A percentile compares a stretch with the other conserved stretches of the same genome.
Conservation (phyloP, 2,888 invertebrate species). For the Resseliella maxima region DNA sequence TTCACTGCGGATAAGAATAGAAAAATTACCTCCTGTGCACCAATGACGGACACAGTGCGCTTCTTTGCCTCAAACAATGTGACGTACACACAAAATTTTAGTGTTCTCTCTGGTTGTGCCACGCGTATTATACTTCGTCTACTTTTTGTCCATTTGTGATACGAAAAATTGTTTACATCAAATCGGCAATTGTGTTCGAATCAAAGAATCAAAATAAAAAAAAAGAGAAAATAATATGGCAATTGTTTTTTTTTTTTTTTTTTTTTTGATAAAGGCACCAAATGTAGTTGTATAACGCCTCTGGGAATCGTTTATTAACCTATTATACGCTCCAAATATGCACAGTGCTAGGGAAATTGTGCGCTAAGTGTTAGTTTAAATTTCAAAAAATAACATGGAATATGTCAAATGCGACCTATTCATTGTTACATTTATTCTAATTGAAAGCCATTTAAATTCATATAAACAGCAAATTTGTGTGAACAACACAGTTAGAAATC, state of each 20-base stretch:
- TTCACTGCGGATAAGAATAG: constrained; percentile 32
- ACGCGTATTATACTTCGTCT: constrained; percentile 41
- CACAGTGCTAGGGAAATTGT: background rate
- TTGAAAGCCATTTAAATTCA: constrained; percentile 42
- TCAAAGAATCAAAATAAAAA: background rate
- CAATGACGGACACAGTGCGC: background rate
- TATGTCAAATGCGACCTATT: constrained; percentile 11
- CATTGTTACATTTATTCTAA: background rate
- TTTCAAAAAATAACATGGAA: constrained; percentile 45
- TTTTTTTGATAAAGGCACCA: constrained; percentile 7
- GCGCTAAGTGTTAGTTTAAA: constrained; percentile 43
- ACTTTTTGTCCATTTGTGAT: background rate
- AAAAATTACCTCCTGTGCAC: constrained; percentile 47
- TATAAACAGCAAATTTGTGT: constrained; percentile 12
- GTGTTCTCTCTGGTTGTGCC: background rate
- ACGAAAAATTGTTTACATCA: constrained; percentile 15
- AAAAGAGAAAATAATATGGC: background rate
- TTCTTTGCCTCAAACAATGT: constrained; percentile 11
- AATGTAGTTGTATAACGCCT: constrained; percentile 4
- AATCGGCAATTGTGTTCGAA: background rate
- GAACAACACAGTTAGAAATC: constrained; percentile 17
- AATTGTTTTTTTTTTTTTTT: too few species aligned
- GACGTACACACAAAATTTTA: constrained; percentile 27
- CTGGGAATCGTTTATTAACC: constrained; percentile 53
- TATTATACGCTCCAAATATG: constrained; percentile 34